Evolutionary conservation across 92 coral and sea anemone genomes (phyloP).

Genomic region (Porites cylindrica): DNA sequence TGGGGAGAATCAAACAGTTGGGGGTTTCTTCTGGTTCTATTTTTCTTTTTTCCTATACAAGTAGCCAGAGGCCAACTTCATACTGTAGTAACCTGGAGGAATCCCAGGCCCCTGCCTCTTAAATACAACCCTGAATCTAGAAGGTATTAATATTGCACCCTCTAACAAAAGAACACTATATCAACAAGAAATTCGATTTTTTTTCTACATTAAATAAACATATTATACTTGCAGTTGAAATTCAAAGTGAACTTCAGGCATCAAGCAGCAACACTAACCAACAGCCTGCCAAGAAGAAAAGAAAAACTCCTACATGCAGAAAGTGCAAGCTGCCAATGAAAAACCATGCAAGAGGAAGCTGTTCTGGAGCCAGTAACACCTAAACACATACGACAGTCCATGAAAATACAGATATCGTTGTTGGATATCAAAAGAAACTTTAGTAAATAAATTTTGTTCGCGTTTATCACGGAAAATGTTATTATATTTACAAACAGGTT

Average conservation of each 20-base stretch:
- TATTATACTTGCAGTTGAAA: slow-evolving; percentile 32
- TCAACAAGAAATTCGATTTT: not conserved
- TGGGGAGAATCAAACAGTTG: too few species aligned
- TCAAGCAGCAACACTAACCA: slow-evolving; percentile 28
- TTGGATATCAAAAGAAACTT: not conserved
- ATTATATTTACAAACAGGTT: not conserved
- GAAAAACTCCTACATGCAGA: slow-evolving; percentile 46
- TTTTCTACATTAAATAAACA: not conserved
- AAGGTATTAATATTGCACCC: too few species aligned
- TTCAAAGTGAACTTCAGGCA: slow-evolving; percentile 43
- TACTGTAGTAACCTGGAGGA: too few species aligned
- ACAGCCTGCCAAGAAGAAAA: slow-evolving; percentile 51
- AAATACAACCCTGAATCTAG: too few species aligned
- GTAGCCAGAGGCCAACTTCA: too few species aligned
- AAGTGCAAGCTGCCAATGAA: slow-evolving; percentile 43
- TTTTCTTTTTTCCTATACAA: too few species aligned
- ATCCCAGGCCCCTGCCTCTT: too few species aligned
- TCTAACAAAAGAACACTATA: not conserved
- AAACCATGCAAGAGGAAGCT: slow-evolving; percentile 42
- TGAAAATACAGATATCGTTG: not conserved
- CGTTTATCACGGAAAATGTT: not conserved
- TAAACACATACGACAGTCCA: slow-evolving; percentile 18
- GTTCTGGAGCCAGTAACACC: slow-evolving; percentile 44
- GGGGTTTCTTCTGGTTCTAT: too few species aligned
- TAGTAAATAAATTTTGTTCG: not conserved